These are phyloP conservation scores for Melanotaenia maccullochi DNA, from an alignment of 2,797 vertebrate genomes.

Conservation along the genomic window DNA sequence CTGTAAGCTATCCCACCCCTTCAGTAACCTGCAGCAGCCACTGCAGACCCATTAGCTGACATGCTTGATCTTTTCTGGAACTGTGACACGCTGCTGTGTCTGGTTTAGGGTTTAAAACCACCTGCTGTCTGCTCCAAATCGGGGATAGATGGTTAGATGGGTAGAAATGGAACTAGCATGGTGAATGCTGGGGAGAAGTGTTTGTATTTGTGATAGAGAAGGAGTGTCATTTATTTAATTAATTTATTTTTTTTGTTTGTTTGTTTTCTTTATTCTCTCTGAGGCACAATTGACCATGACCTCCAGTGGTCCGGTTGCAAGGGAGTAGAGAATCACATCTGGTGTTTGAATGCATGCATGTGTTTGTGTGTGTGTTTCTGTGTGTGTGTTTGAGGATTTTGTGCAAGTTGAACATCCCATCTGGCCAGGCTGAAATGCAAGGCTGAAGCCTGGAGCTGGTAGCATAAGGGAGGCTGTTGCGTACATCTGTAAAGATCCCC, in stretches of 20 bases:
- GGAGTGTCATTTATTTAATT: not conserved
- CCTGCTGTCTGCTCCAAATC: conserved; percentile 66
- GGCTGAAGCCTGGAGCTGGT: conserved; percentile 46
- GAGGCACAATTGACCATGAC: conserved; percentile 60
- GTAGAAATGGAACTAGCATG: conserved; percentile 35
- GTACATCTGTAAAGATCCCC: conserved; percentile 43
- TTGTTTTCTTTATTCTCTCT: conserved; percentile 20
- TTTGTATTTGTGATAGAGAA: not conserved
- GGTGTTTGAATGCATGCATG: conserved; percentile 38
- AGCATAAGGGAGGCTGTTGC: conserved; percentile 20
- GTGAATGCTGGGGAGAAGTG: conserved; percentile 17
- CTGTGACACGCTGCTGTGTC: conserved; percentile 46
- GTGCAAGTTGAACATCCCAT: conserved; percentile 70
- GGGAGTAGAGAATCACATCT: conserved; percentile 66
- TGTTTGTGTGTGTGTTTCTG: conserved; percentile 20
- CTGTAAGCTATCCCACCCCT: not conserved
- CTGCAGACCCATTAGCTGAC: conserved; percentile 32
- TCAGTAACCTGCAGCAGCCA: conserved; percentile 23
- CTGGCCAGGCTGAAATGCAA: conserved; percentile 53
- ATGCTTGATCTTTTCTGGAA: conserved; percentile 44
- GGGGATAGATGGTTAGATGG: conserved; percentile 45
- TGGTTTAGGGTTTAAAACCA: conserved; percentile 64
- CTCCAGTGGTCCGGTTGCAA: conserved; percentile 52
- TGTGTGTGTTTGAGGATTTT: conserved; percentile 35
- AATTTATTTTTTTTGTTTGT: conserved; percentile 38